Evolutionary conservation across 2,113 vertebrate species (phyloP).

Genomic region (Calidris pugnax): DNA sequence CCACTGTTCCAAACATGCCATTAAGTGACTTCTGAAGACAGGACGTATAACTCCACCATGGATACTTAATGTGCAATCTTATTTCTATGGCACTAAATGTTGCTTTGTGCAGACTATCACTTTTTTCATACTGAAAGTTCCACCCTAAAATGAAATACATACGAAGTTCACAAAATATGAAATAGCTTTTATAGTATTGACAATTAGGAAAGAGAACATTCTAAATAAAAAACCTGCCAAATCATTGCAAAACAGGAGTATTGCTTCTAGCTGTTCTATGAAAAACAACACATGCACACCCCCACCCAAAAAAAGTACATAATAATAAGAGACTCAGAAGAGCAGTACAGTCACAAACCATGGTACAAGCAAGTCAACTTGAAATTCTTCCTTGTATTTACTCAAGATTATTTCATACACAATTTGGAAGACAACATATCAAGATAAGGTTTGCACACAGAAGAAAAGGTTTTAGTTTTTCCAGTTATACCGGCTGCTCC

Average conservation of each 20-base stretch:
- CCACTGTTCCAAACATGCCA: neutral
- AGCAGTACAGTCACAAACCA: neutral
- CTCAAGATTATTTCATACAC: neutral
- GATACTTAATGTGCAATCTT: neutral
- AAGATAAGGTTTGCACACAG: constrained; percentile 21
- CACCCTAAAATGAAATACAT: neutral
- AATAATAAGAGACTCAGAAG: neutral
- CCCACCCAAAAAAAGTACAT: neutral
- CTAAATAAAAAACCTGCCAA: neutral
- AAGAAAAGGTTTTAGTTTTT: constrained; percentile 36
- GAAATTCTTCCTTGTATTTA: constrained; percentile 41
- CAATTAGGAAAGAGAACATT: neutral
- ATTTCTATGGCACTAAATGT: neutral
- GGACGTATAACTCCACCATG: neutral
- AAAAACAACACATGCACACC: neutral
- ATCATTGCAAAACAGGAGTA: neutral
- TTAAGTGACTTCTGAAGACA: neutral
- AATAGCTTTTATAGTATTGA: neutral
- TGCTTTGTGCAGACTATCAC: neutral
- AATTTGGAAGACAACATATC: constrained; percentile 11
- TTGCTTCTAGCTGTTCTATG: neutral
- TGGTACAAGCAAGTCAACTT: neutral
- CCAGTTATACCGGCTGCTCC: constrained; percentile 51
- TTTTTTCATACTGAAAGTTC: neutral
- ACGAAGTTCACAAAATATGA: neutral